phyloP scores from a whole-genome alignment of 1,140 invertebrate genomes.

The Cyclargus thomasi region DNA sequence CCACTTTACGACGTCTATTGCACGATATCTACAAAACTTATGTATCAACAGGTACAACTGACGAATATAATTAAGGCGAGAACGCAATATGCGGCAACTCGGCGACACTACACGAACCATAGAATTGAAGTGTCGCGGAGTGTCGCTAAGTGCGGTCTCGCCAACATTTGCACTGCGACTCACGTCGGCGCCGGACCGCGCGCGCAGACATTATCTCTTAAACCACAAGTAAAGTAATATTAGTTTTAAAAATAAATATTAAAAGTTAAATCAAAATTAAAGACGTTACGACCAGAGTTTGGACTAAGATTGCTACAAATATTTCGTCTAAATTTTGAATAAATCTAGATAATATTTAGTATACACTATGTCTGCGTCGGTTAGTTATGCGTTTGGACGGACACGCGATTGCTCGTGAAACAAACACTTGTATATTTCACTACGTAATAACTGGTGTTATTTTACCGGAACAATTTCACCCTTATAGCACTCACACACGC shows the following conservation, averaged over 20 bases:
- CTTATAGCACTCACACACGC: neutral
- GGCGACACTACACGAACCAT: no score
- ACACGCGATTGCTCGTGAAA: slow-evolving; percentile 42
- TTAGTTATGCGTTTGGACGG: slow-evolving; percentile 36
- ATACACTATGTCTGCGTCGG: neutral
- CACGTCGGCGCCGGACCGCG: no score
- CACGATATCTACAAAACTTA: slow-evolving; percentile 37
- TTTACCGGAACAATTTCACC: slow-evolving; percentile 2
- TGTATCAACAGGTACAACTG: slow-evolving; percentile 41
- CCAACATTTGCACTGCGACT: no score
- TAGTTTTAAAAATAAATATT: neutral
- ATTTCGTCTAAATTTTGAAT: slow-evolving; percentile 4
- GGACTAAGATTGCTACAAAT: slow-evolving; percentile 8
- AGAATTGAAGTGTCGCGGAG: no score
- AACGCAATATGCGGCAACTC: neutral
- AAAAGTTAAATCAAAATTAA: neutral
- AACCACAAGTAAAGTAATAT: neutral
- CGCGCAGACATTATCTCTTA: no score
- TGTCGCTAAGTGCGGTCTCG: no score
- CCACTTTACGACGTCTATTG: slow-evolving; percentile 27
- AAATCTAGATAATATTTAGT: slow-evolving; percentile 9
- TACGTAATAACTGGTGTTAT: neutral
- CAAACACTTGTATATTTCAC: slow-evolving; percentile 16
- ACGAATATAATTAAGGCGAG: slow-evolving; percentile 29
- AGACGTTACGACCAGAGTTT: slow-evolving; percentile 8